Evolutionary conservation across 2,888 invertebrate genomes (phyloP).

Genomic region (Noctua comes): DNA sequence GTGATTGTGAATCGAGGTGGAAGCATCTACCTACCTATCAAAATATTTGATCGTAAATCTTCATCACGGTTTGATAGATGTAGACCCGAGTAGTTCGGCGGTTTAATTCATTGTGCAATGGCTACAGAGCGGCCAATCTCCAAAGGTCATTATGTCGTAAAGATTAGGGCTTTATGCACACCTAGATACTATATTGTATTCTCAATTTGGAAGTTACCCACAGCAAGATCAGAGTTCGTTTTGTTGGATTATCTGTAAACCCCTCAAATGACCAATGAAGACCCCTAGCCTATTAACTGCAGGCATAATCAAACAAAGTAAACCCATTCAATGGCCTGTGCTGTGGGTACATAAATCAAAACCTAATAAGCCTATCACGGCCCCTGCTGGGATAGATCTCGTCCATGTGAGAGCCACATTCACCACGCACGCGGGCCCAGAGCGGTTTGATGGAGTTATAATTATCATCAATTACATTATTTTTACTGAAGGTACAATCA

Average conservation of each 20-base stretch:
- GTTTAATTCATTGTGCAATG: neutral
- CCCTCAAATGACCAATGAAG: neutral
- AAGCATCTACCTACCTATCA: neutral
- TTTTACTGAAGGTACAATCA: neutral
- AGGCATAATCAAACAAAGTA: neutral
- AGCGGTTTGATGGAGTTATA: neutral
- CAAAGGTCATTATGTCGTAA: neutral
- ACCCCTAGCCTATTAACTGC: neutral
- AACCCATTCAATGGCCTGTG: neutral
- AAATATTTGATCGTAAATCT: conserved; percentile 10
- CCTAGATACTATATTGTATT: neutral
- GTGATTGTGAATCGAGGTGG: neutral
- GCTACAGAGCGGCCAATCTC: neutral
- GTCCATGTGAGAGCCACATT: neutral
- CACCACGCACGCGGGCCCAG: neutral
- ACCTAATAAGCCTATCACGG: neutral
- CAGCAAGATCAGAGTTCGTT: neutral
- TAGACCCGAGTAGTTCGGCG: neutral
- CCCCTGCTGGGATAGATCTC: neutral
- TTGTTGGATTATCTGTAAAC: neutral
- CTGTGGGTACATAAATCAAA: neutral
- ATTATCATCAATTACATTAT: neutral
- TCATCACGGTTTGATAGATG: neutral
- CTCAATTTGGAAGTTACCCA: neutral
- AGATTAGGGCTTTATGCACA: neutral